Evolutionary conservation across 2,888 invertebrate species (phyloP).

Genomic region (Pseudolycoriella hygida): DNA sequence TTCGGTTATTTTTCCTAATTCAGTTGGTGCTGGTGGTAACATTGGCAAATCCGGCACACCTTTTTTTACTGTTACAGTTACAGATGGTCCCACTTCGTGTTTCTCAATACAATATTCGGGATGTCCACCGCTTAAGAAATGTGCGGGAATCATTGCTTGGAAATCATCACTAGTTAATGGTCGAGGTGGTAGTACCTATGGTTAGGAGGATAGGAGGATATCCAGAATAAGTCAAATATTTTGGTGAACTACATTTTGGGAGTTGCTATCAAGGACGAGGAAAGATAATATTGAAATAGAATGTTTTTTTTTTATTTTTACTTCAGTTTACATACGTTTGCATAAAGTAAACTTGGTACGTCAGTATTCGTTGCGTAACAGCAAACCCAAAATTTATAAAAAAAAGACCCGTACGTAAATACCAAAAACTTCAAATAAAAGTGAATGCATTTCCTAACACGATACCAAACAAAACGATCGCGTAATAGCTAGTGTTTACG

Average conservation of each 20-base stretch:
- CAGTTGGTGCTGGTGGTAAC: conserved; percentile 67
- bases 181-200: conserved; percentile 34
- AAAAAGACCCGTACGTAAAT: too few relatives aligned
- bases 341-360: too few relatives aligned
- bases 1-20: conserved; percentile 78
- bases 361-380: too few relatives aligned
- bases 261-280: too few relatives aligned
- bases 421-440: too few relatives aligned
- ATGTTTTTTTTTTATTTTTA: too few relatives aligned
- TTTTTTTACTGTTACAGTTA: conserved; percentile 75
- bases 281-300: too few relatives aligned
- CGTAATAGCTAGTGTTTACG: too few relatives aligned
- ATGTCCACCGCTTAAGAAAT: conserved; percentile 74
- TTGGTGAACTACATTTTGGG: not conserved
- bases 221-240: not conserved
- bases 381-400: too few relatives aligned
- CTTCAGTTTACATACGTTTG: too few relatives aligned
- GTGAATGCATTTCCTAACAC: too few relatives aligned
- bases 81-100: conserved; percentile 32
- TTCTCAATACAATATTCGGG: conserved; percentile 28
- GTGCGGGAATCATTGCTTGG: conserved; percentile 87
- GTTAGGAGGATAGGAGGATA: conserved; percentile 1
- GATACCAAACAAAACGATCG: too few relatives aligned
- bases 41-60: conserved; percentile 46
- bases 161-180: conserved; percentile 87